Evolutionary conservation across 2,113 vertebrate genomes (phyloP), one percentile per base, ranked within the genome.

Genomic region (Raja brachyura): DNA sequence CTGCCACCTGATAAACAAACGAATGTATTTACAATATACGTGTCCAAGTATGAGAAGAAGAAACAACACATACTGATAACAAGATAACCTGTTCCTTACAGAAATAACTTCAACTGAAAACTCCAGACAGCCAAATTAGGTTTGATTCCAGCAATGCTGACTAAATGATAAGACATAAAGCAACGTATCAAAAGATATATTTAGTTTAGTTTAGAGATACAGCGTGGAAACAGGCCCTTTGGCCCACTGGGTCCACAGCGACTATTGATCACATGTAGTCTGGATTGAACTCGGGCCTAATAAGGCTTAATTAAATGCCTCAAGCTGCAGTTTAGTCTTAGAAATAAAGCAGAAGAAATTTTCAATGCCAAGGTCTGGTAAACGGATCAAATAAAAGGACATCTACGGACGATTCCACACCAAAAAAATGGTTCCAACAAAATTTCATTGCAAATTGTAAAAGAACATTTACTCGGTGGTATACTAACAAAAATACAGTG

Each of bases 1-100:
- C 98, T 99, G 93, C 99, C 99, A 94, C 99, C 99, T 99, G 93
- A 5, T 8, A 66, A 48, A 73, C 70, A 92, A 73, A 92, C 13
- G 14, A 5, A 68, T 68, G 68, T 31, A 92, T 48, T 92, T 73
- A 90, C 16, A 61, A 10, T 61, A 13, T 61, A 85, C 7, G 3
- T 83, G 18, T 16, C 28, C 61, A 16, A 6, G 56, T 14, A 63
- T 3, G n/a, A 5, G 1, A 70, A 92, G 66, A 48, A 48, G 31
- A 92, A 92, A 54, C 8, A 25, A 18, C 63, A 90, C 68, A 68
- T 9, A 18, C n/a, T 39, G 61, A 90, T 20, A 66, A 70, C 28
- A 13, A 48, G 31, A 66, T 31, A 90, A 68, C 4, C 13, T 90
- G 61, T 39, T 68, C 31, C 4, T 31, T 70, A 63, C 8, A 33